Conservation (phyloP, 2,888 invertebrate genomes). For the Dascillus cervinus region DNA sequence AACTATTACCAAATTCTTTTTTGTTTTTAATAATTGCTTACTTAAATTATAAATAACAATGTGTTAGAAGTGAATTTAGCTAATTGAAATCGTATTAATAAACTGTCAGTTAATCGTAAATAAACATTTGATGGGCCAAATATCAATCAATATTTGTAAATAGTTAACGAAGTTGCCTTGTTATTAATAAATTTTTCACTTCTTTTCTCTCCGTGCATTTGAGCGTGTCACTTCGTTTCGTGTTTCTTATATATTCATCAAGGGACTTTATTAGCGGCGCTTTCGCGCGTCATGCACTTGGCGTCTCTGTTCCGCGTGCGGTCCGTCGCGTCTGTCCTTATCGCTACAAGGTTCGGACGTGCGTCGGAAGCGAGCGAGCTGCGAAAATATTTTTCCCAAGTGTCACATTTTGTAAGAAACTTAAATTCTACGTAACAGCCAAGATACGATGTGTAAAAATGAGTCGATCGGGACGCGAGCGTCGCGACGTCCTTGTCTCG, state of each 20-base stretch:
- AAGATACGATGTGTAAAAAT: slow-evolving; percentile 27
- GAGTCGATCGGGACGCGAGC: not conserved
- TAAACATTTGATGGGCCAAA: too few species aligned
- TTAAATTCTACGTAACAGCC: slow-evolving; percentile 33
- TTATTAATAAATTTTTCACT: too few species aligned
- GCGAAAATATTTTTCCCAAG: slow-evolving; percentile 36
- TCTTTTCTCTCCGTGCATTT: too few species aligned
- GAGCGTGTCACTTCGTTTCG: slow-evolving; percentile 41
- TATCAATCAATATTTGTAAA: too few species aligned
- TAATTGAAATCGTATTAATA: too few species aligned
- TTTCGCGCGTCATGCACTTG: slow-evolving; percentile 16
- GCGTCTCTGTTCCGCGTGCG: slow-evolving; percentile 8
- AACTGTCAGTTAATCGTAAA: too few species aligned
- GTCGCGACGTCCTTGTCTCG: slow-evolving; percentile 6
- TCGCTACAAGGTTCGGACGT: slow-evolving; percentile 12
- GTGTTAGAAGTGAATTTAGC: too few species aligned
- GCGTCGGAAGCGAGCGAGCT: slow-evolving; percentile 8
- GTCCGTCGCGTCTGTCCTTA: slow-evolving; percentile 10
- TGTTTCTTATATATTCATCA: slow-evolving; percentile 42
- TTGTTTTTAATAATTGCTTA: too few species aligned
- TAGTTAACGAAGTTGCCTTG: too few species aligned
- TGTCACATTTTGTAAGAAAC: slow-evolving; percentile 35
- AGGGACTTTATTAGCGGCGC: slow-evolving; percentile 39
- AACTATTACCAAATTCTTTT: too few species aligned
- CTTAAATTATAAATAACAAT: too few species aligned